phyloP scores from a whole-genome alignment of 2,113 vertebrate species.

The Climacteris rufus region DNA sequence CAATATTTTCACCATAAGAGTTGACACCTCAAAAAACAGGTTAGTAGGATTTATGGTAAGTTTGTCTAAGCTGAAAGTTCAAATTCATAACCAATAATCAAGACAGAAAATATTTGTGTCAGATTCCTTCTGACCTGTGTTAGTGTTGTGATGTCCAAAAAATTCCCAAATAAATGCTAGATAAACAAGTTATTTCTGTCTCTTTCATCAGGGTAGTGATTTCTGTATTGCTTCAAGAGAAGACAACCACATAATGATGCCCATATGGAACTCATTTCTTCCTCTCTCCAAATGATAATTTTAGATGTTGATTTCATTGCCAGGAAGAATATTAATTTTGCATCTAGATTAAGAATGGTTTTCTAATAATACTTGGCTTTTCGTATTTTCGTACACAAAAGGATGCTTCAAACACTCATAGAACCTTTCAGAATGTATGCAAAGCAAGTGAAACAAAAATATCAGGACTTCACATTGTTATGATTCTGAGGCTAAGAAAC shows the following conservation, averaged over 20 bases:
- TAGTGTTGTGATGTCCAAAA: neutral
- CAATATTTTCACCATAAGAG: neutral
- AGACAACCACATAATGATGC: neutral
- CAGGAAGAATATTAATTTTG: neutral
- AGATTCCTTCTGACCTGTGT: neutral
- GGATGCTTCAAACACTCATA: neutral
- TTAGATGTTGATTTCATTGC: slow-evolving; percentile 4
- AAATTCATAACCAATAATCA: neutral
- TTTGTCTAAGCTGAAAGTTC: neutral
- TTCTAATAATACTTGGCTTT: neutral
- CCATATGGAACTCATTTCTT: slow-evolving; percentile 24
- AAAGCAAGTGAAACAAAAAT: neutral
- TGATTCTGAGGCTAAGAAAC: neutral
- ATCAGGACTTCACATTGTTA: neutral
- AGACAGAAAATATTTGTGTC: neutral
- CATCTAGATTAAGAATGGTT: neutral
- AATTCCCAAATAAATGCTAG: slow-evolving; percentile 22
- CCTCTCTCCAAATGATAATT: neutral
- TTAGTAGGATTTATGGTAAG: neutral
- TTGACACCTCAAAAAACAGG: neutral
- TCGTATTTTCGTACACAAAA: neutral
- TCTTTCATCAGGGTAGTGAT: slow-evolving; percentile 17
- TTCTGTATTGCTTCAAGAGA: slow-evolving; percentile 23
- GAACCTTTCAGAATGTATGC: neutral
- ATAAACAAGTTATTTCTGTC: slow-evolving; percentile 46